phyloP scores from a whole-genome alignment of 2,113 vertebrate genomes.

The Channa argus region DNA sequence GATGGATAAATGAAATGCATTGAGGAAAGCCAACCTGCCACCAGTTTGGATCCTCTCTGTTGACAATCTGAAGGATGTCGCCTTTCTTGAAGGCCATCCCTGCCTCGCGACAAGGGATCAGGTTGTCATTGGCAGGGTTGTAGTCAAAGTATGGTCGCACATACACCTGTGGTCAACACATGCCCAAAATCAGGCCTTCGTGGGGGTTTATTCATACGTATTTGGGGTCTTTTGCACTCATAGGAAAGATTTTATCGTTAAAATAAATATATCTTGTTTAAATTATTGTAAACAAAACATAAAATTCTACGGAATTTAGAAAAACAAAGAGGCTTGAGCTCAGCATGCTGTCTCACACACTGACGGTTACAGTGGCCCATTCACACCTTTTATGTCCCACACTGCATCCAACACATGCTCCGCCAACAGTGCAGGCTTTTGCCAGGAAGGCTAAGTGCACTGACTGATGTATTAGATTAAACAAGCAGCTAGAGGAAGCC shows the following conservation, averaged over 20 bases:
- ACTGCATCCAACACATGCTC: conserved; percentile 11
- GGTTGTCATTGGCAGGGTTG: conserved; percentile 92
- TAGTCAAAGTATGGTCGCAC: conserved; percentile 99
- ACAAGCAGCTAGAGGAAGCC: conserved; percentile 68
- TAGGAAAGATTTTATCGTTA: too few species aligned
- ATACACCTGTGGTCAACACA: conserved; percentile 87
- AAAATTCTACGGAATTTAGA: not conserved
- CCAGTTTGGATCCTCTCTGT: conserved; percentile 98
- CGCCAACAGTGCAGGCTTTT: conserved; percentile 31
- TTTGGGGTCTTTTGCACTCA: not conserved
- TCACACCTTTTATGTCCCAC: conserved; percentile 44
- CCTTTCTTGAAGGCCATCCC: conserved; percentile 93
- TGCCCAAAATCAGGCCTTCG: not conserved
- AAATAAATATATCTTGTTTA: too few species aligned
- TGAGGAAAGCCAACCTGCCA: conserved; percentile 89
- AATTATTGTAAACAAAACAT: not conserved
- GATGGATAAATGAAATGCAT: not conserved
- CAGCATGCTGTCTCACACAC: conserved; percentile 21
- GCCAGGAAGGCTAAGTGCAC: conserved; percentile 59
- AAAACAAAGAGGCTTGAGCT: not conserved
- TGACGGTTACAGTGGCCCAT: conserved; percentile 17
- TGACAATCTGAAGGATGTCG: conserved; percentile 98
- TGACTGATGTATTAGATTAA: conserved; percentile 62
- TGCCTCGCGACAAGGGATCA: conserved; percentile 98
- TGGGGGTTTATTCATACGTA: not conserved